phyloP scores from a whole-genome alignment of 2,888 invertebrate species.

The Operophtera brumata region DNA sequence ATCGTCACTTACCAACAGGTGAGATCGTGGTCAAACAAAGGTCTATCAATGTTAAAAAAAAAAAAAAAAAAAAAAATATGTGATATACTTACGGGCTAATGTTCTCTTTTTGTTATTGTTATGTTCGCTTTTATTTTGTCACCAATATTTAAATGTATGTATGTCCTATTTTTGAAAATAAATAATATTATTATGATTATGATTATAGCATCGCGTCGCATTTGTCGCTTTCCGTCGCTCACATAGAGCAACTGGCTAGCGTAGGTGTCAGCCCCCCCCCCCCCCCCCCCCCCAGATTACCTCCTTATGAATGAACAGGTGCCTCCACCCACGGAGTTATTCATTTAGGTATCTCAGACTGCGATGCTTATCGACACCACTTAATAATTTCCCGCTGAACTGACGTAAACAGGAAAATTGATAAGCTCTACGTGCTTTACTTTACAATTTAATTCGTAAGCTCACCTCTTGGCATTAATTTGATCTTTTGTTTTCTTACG shows the following conservation, averaged over 20 bases:
- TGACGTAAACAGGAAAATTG: conserved; percentile 22
- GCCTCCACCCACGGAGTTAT: conserved; percentile 42
- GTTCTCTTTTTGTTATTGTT: too few species aligned
- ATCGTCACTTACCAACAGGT: too few species aligned
- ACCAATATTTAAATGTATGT: too few species aligned
- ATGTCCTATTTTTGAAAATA: too few species aligned
- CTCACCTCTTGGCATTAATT: neutral
- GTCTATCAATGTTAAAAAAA: too few species aligned
- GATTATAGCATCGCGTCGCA: neutral
- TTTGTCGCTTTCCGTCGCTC: neutral
- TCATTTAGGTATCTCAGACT: conserved; percentile 42
- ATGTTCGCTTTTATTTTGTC: too few species aligned
- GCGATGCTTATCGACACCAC: conserved; percentile 38
- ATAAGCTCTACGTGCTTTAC: conserved; percentile 23
- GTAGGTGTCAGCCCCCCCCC: conserved; percentile 19
- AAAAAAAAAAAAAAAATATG: too few species aligned
- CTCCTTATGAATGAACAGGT: conserved; percentile 61
- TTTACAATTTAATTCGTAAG: conserved; percentile 3
- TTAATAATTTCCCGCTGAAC: conserved; percentile 26
- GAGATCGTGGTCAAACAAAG: too few species aligned
- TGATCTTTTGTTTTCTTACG: neutral
- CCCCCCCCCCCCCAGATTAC: conserved; percentile 30
- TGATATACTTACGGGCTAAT: too few species aligned
- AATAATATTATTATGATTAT: too few species aligned
- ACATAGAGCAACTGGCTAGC: neutral